These are phyloP conservation scores for Poeciliopsis presidionis DNA, from an alignment of 2,797 vertebrate genomes.

Conservation along the genomic window DNA sequence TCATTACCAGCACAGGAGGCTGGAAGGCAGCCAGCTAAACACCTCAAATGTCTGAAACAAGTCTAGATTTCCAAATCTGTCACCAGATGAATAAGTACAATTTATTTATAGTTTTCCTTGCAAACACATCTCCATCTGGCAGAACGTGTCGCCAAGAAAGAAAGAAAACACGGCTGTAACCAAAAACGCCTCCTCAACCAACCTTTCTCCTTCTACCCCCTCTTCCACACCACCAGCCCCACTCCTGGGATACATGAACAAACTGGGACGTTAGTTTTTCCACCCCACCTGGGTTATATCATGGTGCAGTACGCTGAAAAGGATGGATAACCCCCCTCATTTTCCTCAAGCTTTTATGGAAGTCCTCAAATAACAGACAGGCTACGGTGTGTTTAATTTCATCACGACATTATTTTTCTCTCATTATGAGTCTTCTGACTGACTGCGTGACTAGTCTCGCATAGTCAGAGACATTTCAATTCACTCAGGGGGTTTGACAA, in stretches of 20 bases:
- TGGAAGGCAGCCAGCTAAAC: constrained; percentile 28
- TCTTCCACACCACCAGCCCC: neutral
- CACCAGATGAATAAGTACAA: constrained; percentile 33
- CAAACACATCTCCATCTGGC: constrained; percentile 43
- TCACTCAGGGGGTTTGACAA: neutral
- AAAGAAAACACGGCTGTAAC: constrained; percentile 64
- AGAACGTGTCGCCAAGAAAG: constrained; percentile 50
- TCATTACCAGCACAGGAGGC: constrained; percentile 24
- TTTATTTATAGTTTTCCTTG: constrained; percentile 42
- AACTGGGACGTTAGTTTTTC: constrained; percentile 54
- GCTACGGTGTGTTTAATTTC: constrained; percentile 20
- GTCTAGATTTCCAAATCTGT: constrained; percentile 46
- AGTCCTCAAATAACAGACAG: constrained; percentile 36
- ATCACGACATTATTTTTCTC: constrained; percentile 5
- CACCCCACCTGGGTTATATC: constrained; percentile 64
- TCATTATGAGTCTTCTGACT: neutral
- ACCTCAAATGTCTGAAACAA: constrained; percentile 36
- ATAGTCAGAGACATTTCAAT: neutral
- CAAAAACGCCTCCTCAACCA: constrained; percentile 38
- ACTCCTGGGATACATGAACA: constrained; percentile 46
- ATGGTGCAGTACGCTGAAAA: constrained; percentile 48
- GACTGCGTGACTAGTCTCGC: no score
- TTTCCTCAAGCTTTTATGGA: constrained; percentile 33
- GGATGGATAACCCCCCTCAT: neutral
- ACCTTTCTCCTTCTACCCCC: no score